These are phyloP conservation scores for Homarus americanus DNA, from an alignment of 1,140 invertebrate species.

Conservation along the genomic window DNA sequence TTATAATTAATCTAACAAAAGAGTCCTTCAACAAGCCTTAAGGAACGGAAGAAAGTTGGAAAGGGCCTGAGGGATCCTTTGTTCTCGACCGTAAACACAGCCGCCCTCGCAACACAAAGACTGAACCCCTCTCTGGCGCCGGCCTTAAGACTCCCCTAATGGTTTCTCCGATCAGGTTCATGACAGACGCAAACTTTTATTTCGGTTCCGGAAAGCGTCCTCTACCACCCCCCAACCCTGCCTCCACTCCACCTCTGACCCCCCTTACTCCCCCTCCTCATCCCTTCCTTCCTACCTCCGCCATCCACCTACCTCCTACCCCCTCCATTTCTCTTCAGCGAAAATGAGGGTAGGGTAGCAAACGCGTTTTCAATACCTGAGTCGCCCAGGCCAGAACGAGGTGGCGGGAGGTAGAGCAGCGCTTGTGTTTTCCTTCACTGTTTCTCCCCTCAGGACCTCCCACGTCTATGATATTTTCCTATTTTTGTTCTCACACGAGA, in stretches of 20 bases:
- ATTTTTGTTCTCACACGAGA: too few species aligned
- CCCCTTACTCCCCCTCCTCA: not conserved
- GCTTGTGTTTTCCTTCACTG: too few species aligned
- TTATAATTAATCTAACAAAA: not conserved
- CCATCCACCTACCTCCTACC: not conserved
- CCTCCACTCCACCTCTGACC: not conserved
- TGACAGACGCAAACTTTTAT: conserved; percentile 52
- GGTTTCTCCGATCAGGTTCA: conserved; percentile 46
- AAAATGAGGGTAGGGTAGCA: conserved; percentile 58
- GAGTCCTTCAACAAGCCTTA: not conserved
- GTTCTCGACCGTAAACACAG: not conserved
- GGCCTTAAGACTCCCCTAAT: conserved; percentile 30
- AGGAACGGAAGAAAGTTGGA: conserved; percentile 11
- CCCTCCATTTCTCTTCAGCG: conserved; percentile 33
- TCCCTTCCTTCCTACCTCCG: not conserved
- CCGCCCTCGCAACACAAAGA: not conserved
- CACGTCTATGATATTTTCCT: too few species aligned
- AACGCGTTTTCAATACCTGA: conserved; percentile 63
- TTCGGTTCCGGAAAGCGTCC: conserved; percentile 25
- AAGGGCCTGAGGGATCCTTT: not conserved
- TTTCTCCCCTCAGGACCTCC: too few species aligned
- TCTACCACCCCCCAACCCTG: not conserved
- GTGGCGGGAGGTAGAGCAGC: not conserved
- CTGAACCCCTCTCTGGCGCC: not conserved
- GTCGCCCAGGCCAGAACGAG: not conserved